Evolutionary conservation across 2,797 vertebrate species (phyloP).

Genomic region (Glossophaga mutica): DNA sequence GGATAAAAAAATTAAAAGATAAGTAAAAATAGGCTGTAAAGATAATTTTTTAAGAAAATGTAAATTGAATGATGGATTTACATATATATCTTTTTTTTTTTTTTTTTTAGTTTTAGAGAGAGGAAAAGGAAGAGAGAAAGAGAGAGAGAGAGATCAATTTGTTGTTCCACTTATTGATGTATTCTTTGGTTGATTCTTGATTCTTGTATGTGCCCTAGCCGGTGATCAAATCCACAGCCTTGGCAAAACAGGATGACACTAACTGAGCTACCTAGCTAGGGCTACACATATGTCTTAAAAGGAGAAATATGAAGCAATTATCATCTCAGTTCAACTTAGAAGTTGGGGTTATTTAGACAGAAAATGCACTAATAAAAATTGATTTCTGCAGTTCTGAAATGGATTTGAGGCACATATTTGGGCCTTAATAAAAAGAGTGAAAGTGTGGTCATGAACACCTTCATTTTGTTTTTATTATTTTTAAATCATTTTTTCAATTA

Average conservation of each 20-base stretch:
- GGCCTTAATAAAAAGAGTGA: neutral
- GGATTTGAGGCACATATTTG: neutral
- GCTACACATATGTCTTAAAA: neutral
- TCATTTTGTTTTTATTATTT: neutral
- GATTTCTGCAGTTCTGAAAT: neutral
- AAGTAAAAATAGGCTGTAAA: neutral
- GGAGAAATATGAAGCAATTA: neutral
- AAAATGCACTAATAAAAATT: neutral
- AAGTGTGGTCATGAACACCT: neutral
- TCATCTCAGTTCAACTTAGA: neutral
- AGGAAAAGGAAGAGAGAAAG: neutral
- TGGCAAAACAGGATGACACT: neutral
- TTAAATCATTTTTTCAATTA: neutral
- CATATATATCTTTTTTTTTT: neutral
- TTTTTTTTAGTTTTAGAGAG: neutral
- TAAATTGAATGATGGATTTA: neutral
- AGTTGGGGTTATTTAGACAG: neutral
- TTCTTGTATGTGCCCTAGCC: neutral
- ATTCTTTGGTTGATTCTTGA: neutral
- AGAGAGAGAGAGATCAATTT: neutral
- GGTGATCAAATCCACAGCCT: neutral
- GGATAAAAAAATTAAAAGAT: neutral
- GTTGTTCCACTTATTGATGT: neutral
- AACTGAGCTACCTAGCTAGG: neutral
- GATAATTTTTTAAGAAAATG: neutral